Base-by-base conservation (phyloP, 2,888 invertebrate genomes). In the Ptilodon capucinus region DNA sequence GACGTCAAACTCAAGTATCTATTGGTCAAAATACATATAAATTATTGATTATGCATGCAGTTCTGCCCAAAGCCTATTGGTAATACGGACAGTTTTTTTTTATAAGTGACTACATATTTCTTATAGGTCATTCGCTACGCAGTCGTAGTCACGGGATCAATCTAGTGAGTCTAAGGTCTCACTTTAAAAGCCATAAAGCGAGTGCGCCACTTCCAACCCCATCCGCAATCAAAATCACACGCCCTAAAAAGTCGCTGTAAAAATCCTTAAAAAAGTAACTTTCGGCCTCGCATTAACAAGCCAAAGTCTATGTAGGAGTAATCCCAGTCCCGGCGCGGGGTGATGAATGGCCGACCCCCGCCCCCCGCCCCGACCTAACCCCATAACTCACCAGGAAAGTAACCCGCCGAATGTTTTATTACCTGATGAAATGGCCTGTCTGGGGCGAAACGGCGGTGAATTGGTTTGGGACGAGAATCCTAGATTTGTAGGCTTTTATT, bases 341-440 rank as follows among this genome's bases (percentile, higher is more conserved):
- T 81, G 83, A 84, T 80, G 74, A 72, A 84, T 73, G 67, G 65
- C 55, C 68, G 68, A 63, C 74, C 74, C 67, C 66, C 58, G 66
- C 60, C 60, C 66, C 64, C 61, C 64, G 58, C 73, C 45, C 32
- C 81, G 79, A 79, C 83, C 83, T 76, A 65, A 71, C 71, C 73
- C 79, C 79, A 80, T 84, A 79, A 73, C 65, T 85, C 84, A 82
- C 73, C 59, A 69, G 59, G 76, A 68, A 73, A 73, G 76, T 75
- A 77, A 79, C 79, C 79, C 72, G 62, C 68, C 68, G 73, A 77
- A 76, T 84, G 83, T 79, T 86, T 84, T 86, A 86, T 83, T 76
- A 81, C 81, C 82, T 80, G 83, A 80, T 82, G 84, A 86, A 85
- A 82, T 77, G 71, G 74, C 66, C 71, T 76, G 76, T 76, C 74